Conservation (phyloP, 1,140 invertebrate species). For the Cydia fagiglandana region DNA sequence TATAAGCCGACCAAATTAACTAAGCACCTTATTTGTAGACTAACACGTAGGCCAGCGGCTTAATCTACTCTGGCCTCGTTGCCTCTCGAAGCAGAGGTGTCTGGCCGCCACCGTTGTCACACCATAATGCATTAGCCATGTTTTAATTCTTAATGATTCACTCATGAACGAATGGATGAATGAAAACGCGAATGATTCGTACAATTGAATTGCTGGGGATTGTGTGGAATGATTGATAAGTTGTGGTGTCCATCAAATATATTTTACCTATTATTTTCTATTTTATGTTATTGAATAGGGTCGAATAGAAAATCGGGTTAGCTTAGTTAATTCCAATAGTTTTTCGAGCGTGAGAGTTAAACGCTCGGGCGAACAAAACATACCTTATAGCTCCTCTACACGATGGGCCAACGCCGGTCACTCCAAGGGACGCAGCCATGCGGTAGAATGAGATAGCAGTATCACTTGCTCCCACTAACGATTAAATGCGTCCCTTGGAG, state of each 20-base stretch:
- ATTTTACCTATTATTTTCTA: background rate
- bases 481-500: no score
- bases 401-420: no score
- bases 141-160: constrained; percentile 46
- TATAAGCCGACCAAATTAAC: constrained; percentile 36
- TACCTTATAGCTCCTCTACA: no score
- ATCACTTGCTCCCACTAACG: no score
- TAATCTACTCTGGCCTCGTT: constrained; percentile 12
- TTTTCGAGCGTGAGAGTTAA: no score
- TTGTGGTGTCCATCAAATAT: background rate
- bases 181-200: constrained; percentile 36
- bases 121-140: constrained; percentile 48
- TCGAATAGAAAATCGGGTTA: background rate
- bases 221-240: constrained; percentile 27
- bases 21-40: background rate
- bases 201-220: constrained; percentile 29
- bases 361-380: no score
- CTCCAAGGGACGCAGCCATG: no score
- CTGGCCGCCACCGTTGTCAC: constrained; percentile 42
- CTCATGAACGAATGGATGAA: constrained; percentile 39
- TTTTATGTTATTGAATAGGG: background rate
- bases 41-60: background rate
- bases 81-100: constrained; percentile 44
- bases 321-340: no score
- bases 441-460: no score